These are phyloP conservation scores for Zaprionus ghesquierei DNA, from an alignment of 1,140 invertebrate genomes.

Conservation along the genomic window DNA sequence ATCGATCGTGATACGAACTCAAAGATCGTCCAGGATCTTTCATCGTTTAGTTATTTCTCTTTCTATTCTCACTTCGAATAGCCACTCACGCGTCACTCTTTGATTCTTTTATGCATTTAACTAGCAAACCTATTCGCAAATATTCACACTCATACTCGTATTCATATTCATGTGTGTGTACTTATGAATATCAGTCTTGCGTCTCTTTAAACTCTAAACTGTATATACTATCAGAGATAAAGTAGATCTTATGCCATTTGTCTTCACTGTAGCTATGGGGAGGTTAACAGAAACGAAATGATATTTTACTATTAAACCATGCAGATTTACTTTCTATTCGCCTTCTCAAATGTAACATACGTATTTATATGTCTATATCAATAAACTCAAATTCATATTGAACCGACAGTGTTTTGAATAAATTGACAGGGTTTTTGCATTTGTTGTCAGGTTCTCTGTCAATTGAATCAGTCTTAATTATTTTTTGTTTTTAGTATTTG, in stretches of 20 bases:
- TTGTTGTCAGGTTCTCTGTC: neutral
- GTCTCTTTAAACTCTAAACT: constrained; percentile 3
- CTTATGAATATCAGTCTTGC: constrained; percentile 13
- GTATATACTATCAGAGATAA: constrained; percentile 16
- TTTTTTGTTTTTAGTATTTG: neutral
- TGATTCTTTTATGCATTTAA: constrained; percentile 1
- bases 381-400: neutral
- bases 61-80: constrained; percentile 8
- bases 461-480: neutral
- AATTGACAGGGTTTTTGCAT: neutral
- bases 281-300: neutral
- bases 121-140: neutral
- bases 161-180: neutral
- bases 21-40: neutral
- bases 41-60: constrained; percentile 2
- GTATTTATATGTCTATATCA: constrained; percentile 14
- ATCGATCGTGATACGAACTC: constrained; percentile 9
- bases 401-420: no score
- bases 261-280: constrained; percentile 33
- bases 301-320: neutral
- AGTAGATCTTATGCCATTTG: constrained; percentile 30
- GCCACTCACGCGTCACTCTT: neutral
- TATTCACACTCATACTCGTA: neutral
- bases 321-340: neutral
- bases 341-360: neutral